Evolutionary conservation across 2,888 invertebrate genomes (phyloP), one percentile per base, ranked within the genome.

Genomic region (Erannis defoliaria): DNA sequence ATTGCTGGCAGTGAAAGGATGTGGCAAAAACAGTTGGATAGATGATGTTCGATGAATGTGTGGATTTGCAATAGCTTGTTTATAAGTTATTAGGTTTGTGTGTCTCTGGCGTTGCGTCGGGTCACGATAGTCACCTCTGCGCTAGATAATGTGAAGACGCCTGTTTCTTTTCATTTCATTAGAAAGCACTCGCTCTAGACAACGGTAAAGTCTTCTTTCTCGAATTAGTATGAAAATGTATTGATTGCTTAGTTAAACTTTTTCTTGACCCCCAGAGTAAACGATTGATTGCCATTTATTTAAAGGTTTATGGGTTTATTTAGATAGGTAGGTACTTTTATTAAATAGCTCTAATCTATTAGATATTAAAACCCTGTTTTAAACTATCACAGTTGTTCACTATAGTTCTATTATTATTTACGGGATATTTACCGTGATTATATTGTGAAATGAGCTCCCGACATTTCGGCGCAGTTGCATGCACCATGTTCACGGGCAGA

Each of bases 41-140:
- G 49, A 42, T 57, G 67, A 21, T 49, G 43, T 49, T 67, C 73
- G 57, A 72, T 76, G 74, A 46, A 71, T 69, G 56, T 64, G 57
- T 60, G 48, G 68, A 73, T 75, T 66, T 68, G 43, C 65, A 72
- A 71, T 74, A 72, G 72, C 55, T 63, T 63, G 55, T 72, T 70
- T 63, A 45, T 56, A 63, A 55, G 59, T 64, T 72, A 73, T 72
- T 76, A 55, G 75, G 74, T 79, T 80, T 77, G 64, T 74, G 67
- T 78, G 79, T 73, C 74, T 78, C 74, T 75, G 74, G 66, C 55
- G 62, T 60, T 62, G 71, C 43, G 46, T 18, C 51, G 68, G 83
- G 84, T 86, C 81, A 74, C 57, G 62, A 57, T 70, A 67, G 68
- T 80, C 80, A 87, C 85, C 87, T 86, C 76, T 84, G 86, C 40